A percentile compares a stretch with the other conserved stretches of the same genome.
phyloP scores from a whole-genome alignment of 1,140 invertebrate species.

The Drosophila littoralis region DNA sequence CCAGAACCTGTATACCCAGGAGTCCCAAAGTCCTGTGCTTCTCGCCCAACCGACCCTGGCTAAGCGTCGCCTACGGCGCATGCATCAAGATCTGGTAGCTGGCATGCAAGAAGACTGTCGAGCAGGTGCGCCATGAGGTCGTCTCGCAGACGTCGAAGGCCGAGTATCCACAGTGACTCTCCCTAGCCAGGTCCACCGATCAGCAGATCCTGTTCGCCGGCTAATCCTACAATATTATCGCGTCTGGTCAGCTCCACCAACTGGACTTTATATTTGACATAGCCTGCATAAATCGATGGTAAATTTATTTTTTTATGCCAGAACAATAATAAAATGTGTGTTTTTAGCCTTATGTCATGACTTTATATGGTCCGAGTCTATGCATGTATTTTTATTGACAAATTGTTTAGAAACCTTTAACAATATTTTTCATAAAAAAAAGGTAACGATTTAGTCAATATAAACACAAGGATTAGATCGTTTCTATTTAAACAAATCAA shows the following conservation, averaged over 20 bases:
- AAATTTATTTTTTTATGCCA: conserved; percentile 56
- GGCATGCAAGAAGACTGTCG: conserved; percentile 99
- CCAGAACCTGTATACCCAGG: conserved; percentile 99
- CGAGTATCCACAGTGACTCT: conserved; percentile 97
- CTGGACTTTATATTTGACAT: conserved; percentile 39
- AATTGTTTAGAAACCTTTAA: no score
- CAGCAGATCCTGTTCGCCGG: conserved; percentile 99
- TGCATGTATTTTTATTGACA: no score
- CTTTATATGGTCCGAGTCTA: no score
- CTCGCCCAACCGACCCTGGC: conserved; percentile 99
- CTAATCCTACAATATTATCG: conserved; percentile 99
- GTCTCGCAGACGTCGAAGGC: conserved; percentile 90
- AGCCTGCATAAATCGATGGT: conserved; percentile 35
- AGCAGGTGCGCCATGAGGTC: conserved; percentile 98
- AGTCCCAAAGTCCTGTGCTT: conserved; percentile 99
- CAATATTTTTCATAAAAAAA: no score
- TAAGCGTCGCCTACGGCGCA: conserved; percentile 99
- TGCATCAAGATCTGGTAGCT: conserved; percentile 99
- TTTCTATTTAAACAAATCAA: no score
- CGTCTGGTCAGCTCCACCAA: conserved; percentile 91
- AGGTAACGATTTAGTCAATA: no score
- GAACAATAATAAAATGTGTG: conserved; percentile 70
- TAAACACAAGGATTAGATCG: no score
- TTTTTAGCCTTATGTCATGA: no score
- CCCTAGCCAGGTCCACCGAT: conserved; percentile 99